Evolutionary conservation across 2,888 invertebrate genomes (phyloP).

Genomic region (Neria commutata): DNA sequence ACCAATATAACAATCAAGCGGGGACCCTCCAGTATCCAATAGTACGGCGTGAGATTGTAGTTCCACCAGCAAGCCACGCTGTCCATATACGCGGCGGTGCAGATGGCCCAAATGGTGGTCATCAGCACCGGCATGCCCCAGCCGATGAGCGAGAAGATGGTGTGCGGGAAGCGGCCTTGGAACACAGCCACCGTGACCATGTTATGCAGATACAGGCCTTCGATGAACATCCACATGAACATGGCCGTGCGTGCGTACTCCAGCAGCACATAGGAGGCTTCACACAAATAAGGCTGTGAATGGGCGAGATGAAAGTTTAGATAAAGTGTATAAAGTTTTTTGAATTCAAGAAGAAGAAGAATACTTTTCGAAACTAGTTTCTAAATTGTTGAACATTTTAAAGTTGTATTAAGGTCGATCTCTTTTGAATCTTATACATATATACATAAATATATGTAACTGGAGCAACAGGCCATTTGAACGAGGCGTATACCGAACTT

Average conservation of each 20-base stretch:
- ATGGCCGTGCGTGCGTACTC: slow-evolving; percentile 90
- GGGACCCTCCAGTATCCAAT: slow-evolving; percentile 92
- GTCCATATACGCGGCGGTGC: slow-evolving; percentile 65
- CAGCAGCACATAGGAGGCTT: slow-evolving; percentile 76
- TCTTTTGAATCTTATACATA: too few species aligned
- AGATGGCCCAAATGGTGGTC: slow-evolving; percentile 72
- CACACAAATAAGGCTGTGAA: slow-evolving; percentile 78
- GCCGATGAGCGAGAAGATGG: slow-evolving; percentile 71
- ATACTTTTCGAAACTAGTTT: too few species aligned
- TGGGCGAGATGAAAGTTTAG: too few species aligned
- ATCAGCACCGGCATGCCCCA: slow-evolving; percentile 77
- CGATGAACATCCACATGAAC: slow-evolving; percentile 98
- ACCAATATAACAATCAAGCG: slow-evolving; percentile 80
- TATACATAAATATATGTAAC: too few species aligned
- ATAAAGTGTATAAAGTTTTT: too few species aligned
- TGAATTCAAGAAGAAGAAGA: too few species aligned
- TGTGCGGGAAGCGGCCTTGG: slow-evolving; percentile 66
- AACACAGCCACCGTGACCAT: slow-evolving; percentile 79
- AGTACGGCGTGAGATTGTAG: slow-evolving; percentile 79
- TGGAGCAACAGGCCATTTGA: too few species aligned
- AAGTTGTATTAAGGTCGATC: too few species aligned
- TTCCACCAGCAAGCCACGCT: slow-evolving; percentile 75
- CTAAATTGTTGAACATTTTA: too few species aligned
- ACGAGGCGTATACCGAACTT: too few species aligned
- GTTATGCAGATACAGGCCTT: slow-evolving; percentile 87